phyloP scores from a whole-genome alignment of 2,888 invertebrate genomes.

The Harpalus rufipes region DNA sequence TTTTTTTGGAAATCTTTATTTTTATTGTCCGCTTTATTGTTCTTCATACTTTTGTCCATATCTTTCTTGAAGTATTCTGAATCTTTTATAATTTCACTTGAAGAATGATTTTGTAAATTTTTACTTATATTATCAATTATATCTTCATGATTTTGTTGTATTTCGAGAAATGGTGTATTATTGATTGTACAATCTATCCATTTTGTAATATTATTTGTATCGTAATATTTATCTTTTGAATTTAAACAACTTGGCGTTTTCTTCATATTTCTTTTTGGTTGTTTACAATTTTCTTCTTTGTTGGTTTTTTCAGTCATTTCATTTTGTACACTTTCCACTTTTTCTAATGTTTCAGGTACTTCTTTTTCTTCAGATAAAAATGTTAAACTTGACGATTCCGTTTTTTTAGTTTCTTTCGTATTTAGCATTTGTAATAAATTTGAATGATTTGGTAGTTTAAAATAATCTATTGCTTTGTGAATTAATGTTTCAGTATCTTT shows the following conservation, averaged over 20 bases:
- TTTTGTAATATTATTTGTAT: background rate
- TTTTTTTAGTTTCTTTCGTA: slow-evolving; percentile 6
- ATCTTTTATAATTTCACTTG: background rate
- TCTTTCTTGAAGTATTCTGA: background rate
- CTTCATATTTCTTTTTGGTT: background rate
- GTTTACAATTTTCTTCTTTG: background rate
- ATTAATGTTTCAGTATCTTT: background rate
- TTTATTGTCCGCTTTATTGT: background rate
- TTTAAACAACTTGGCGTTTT: background rate
- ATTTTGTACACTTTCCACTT: background rate
- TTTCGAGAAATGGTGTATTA: background rate
- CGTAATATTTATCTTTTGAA: slow-evolving; percentile 2
- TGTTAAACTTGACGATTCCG: background rate
- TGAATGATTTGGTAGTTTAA: background rate
- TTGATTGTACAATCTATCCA: slow-evolving; percentile 12
- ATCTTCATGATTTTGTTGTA: background rate
- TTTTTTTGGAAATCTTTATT: background rate
- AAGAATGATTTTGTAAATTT: background rate
- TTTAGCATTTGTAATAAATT: background rate
- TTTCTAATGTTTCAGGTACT: slow-evolving; percentile 12
- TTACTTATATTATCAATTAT: background rate
- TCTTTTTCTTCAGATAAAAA: background rate
- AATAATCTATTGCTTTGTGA: background rate
- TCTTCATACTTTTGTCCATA: background rate
- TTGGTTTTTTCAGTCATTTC: background rate